A percentile compares a stretch with the other conserved stretches of the same genome.
phyloP scores from a whole-genome alignment of 2,888 invertebrate genomes.

The Meteorus colon region DNA sequence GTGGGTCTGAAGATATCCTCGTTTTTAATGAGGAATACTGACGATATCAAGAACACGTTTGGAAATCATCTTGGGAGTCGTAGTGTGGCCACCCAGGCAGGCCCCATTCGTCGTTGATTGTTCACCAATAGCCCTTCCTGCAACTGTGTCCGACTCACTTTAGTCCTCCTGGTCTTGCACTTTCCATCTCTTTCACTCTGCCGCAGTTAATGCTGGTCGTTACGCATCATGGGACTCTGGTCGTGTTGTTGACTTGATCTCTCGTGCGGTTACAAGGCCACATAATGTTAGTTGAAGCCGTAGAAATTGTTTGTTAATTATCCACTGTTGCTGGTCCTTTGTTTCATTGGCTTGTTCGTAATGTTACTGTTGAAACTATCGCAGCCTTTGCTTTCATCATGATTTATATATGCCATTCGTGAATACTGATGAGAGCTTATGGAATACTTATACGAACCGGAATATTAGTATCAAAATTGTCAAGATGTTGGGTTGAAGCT shows the following conservation, averaged over 20 bases:
- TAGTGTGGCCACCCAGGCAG: constrained; percentile 62
- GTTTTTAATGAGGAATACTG: neutral
- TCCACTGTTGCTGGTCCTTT: constrained; percentile 51
- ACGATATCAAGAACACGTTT: constrained; percentile 19
- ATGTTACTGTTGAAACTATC: neutral
- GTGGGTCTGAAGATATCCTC: neutral
- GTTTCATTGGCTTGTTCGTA: neutral
- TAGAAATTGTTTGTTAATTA: constrained; percentile 57
- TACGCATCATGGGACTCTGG: constrained; percentile 18
- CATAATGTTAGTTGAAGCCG: constrained; percentile 52
- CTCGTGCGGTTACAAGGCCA: constrained; percentile 41
- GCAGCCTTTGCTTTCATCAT: neutral
- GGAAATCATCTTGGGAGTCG: constrained; percentile 30
- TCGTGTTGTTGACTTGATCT: constrained; percentile 6
- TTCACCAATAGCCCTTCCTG: constrained; percentile 50
- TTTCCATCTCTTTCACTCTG: neutral
- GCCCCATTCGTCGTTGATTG: constrained; percentile 61
- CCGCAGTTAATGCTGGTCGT: neutral
- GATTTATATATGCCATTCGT: neutral
- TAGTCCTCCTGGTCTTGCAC: neutral
- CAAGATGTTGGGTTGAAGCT: too few species aligned
- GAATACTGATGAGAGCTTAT: too few species aligned
- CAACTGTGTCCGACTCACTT: constrained; percentile 46
- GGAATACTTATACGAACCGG: too few species aligned
- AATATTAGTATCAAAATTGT: too few species aligned